These are phyloP conservation scores for Spodoptera picta DNA, from an alignment of 2,888 invertebrate genomes.

Conservation along the genomic window DNA sequence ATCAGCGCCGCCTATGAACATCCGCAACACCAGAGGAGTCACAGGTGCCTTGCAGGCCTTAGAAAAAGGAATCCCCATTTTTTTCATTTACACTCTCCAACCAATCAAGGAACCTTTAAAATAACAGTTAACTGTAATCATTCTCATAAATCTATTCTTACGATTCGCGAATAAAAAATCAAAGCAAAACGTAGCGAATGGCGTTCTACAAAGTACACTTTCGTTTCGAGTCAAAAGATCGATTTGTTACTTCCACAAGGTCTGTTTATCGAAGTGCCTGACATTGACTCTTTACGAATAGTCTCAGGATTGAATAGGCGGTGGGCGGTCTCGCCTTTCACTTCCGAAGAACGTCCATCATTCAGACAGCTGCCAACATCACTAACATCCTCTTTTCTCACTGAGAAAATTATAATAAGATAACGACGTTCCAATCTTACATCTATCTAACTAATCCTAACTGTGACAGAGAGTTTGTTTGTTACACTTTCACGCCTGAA, in stretches of 20 bases:
- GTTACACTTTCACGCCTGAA: conserved; percentile 13
- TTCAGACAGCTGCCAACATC: conserved; percentile 80
- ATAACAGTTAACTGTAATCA: no score
- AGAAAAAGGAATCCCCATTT: no score
- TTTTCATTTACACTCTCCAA: no score
- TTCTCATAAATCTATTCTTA: no score
- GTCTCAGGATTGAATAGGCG: conserved; percentile 50
- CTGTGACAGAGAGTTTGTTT: conserved; percentile 7
- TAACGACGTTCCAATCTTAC: conserved; percentile 6
- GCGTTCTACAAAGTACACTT: conserved; percentile 31
- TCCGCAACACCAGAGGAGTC: no score
- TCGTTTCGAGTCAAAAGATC: conserved; percentile 55
- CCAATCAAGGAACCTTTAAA: no score
- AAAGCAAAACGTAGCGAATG: conserved; percentile 7
- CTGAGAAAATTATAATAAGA: conserved; percentile 64
- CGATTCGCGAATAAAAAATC: conserved; percentile 3
- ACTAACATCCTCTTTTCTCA: conserved; percentile 74
- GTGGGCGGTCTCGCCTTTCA: conserved; percentile 48
- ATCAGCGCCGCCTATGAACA: no score
- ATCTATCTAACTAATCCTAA: no score
- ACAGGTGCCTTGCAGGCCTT: no score
- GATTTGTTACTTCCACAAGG: conserved; percentile 65
- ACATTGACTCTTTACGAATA: conserved; percentile 62
- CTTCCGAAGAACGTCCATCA: conserved; percentile 71
- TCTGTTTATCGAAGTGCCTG: conserved; percentile 57